These are phyloP conservation scores for Tor tambroides DNA, from an alignment of 2,113 vertebrate genomes.

Conservation along the genomic window DNA sequence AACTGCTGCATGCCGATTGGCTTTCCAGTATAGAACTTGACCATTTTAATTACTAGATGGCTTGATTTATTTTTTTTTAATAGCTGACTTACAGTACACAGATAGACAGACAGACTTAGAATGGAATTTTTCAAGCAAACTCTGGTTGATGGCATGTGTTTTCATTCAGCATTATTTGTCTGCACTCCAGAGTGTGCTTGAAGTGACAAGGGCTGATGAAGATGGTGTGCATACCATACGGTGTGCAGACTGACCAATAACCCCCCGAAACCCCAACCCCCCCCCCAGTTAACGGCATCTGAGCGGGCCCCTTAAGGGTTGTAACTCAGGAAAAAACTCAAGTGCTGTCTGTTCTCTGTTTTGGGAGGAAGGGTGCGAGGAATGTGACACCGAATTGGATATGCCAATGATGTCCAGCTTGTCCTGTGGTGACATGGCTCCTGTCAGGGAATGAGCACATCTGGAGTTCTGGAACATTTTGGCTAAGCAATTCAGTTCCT, in stretches of 20 bases:
- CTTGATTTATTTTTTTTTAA: not conserved
- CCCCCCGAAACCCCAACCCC: no score
- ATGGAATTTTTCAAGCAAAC: not conserved
- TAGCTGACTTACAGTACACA: not conserved
- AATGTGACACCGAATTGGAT: conserved; percentile 4
- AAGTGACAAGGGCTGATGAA: not conserved
- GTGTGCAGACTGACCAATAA: conserved; percentile 4
- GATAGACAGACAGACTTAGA: not conserved
- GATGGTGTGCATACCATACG: conserved; percentile 7
- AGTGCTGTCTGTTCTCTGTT: conserved; percentile 6
- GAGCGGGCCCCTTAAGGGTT: not conserved
- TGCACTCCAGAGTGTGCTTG: not conserved
- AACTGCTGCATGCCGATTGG: not conserved
- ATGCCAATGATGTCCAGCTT: conserved; percentile 20
- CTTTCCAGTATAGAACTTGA: not conserved
- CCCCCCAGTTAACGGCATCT: conserved; percentile 8
- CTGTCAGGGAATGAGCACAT: conserved; percentile 33
- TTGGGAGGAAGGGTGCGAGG: not conserved
- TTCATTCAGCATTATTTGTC: not conserved
- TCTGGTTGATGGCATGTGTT: conserved; percentile 22
- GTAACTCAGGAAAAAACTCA: not conserved
- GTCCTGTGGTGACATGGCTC: not conserved
- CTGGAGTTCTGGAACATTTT: conserved; percentile 26
- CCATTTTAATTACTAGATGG: not conserved
- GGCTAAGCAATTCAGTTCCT: not conserved